Evolutionary conservation across 92 coral and sea anemone genomes (phyloP).

Genomic region (Blastomussa wellsi): DNA sequence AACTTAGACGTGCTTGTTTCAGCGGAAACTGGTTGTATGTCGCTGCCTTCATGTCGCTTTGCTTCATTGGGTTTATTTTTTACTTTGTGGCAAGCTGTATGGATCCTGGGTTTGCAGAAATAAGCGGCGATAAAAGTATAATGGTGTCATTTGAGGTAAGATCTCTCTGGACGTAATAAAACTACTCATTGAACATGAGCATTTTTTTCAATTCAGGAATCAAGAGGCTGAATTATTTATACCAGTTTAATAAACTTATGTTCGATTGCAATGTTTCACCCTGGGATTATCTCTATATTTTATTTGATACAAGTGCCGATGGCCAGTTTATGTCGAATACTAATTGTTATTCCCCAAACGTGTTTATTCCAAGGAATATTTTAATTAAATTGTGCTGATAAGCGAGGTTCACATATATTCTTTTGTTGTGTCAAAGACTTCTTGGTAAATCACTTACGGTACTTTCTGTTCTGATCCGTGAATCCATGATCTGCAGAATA

Average conservation of each 20-base stretch:
- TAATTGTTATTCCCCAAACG: too few species aligned
- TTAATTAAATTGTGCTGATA: too few species aligned
- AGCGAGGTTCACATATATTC: too few species aligned
- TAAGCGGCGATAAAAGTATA: conserved; percentile 77
- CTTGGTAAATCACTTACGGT: too few species aligned
- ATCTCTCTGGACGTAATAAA: background rate
- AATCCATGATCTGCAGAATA: too few species aligned
- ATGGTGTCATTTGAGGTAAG: conserved; percentile 93
- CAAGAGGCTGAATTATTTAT: background rate
- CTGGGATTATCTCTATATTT: background rate
- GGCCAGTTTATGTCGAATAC: background rate
- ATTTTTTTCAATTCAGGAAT: background rate
- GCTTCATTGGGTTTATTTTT: conserved; percentile 70
- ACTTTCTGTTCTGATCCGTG: too few species aligned
- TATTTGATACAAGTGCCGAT: background rate
- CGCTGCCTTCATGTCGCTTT: conserved; percentile 67
- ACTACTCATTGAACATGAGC: background rate
- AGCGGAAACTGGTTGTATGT: conserved; percentile 85
- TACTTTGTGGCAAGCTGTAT: conserved; percentile 91
- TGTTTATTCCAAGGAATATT: too few species aligned
- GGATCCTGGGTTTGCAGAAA: conserved; percentile 93
- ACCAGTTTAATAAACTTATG: background rate
- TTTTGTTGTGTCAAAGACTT: too few species aligned
- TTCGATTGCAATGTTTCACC: background rate
- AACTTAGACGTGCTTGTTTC: conserved; percentile 75